Base-by-base conservation (phyloP, 2,113 vertebrate genomes). In the Pitta sordida region DNA sequence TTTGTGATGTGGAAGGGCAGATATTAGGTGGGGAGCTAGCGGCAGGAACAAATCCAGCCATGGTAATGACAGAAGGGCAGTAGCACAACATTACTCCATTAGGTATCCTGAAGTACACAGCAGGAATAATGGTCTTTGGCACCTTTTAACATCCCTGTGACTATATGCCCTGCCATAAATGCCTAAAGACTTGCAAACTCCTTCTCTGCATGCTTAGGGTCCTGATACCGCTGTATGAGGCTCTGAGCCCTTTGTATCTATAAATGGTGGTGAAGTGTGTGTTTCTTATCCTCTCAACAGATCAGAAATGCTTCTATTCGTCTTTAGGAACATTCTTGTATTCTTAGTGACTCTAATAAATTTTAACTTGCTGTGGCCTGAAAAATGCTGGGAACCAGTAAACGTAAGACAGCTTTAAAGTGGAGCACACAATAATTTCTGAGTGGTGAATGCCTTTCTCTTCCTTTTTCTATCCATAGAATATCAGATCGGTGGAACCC, bases 401-500 rank as follows among this genome's bases (percentile, higher is more conserved):
- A 36, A 34, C 26, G 2, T 17, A 22, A 44, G 39, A 24, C 10
- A 69, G 9, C 44, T 80, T 90, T 2, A 10, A 41, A 69, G 9
- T 7, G 5, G 12, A 63, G 17, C 7, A 13, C 0, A 2, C 3
- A 10, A 16, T 71, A 59, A 55, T 59, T 53, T 71, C 26, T 44
- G 43, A 41, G 21, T 8, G 26, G 21, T 90, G 34, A 91, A 68
- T 44, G 26, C 15, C 37, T 90, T 74, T 82, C 67, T 55, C 52
- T 83, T 80, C 58, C 53, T 86, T 82, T n/a, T 86, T 55, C 24
- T 53, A 39, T 82, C 64, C 41, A 23, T 83, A 97, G 98, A 86
- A 96, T 98, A 81, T 96, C 98, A 7, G 98, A 98, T 90, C 96
- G 97, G 93, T 98, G 98, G 98, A 98, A 97, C 21, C 97, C 98